Evolutionary conservation across 2,797 vertebrate species (phyloP), one percentile per base, ranked within the genome.

Genomic region (Betta splendens): DNA sequence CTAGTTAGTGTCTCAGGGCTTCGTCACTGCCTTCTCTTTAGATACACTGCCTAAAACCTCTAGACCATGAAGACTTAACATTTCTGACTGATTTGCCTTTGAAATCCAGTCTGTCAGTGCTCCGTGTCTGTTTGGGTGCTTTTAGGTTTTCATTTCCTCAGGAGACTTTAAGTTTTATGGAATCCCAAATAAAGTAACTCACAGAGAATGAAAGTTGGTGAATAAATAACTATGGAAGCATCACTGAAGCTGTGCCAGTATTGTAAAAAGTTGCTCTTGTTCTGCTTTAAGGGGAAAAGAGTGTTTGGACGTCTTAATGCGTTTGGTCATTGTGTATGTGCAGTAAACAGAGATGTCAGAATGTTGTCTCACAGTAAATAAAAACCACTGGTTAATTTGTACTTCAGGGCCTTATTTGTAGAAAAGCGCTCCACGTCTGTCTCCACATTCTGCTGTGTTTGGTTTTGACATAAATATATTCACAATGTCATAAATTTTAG

Each of bases 1-100:
- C 39, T 70, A 21, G 2, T 49, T 44, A 35, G 61, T 65, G 79
- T 81, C 85, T 88, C 85, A 87, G 86, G 85, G 79, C 72, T 37
- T 75, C 56, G 59, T 42, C 56, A 32, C 76, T 76, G 73, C 79
- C 79, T 81, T 68, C 70, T 71, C 55, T 46, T 65, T 53, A 72
- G 49, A 65, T 15, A 77, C 75, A 75, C 85, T 83, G 79, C 82
- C 83, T 33, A 60, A 64, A 65, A 69, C 53, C 64, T 60, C 48
- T 38, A 53, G 21, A 60, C n/a, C 25, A 10, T n/a, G 5, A 37
- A 59, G 66, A 57, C 28, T 10, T 36, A 42, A 52, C 54, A 11
- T 12, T 52, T 36, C 31, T 21, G 39, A 67, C 33, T 22, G 22
- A 42, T 10, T n/a, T 21, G 52, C 64, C 32, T 42, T 26, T 44